phyloP scores from a whole-genome alignment of 1,140 invertebrate genomes.

The Lucilia sericata region DNA sequence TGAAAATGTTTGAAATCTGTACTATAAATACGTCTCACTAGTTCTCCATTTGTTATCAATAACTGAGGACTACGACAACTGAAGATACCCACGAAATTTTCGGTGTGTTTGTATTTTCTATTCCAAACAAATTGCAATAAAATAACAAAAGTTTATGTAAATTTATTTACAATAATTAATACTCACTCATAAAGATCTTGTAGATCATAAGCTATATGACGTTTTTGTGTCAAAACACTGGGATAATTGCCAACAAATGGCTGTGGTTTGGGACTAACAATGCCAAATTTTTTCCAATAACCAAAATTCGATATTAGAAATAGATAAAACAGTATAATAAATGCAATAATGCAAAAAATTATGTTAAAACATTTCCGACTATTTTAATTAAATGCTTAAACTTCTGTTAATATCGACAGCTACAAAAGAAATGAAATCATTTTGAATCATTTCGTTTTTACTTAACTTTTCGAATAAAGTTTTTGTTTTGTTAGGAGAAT shows the following conservation, averaged over 20 bases:
- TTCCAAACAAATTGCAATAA: not conserved
- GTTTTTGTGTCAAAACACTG: conserved; percentile 53
- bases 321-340: conserved; percentile 54
- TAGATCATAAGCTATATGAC: conserved; percentile 54
- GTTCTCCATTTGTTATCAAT: conserved; percentile 68
- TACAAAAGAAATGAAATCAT: not conserved
- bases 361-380: not conserved
- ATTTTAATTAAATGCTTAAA: not conserved
- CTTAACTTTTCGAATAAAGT: too few relatives aligned
- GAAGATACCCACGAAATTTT: conserved; percentile 60
- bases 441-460: too few relatives aligned
- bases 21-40: conserved; percentile 71
- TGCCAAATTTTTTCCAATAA: conserved; percentile 62
- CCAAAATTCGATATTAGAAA: conserved; percentile 63
- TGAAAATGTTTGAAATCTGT: conserved; percentile 69
- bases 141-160: not conserved
- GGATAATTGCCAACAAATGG: conserved; percentile 61
- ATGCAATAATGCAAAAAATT: not conserved
- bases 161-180: conserved; percentile 15
- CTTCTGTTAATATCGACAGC: not conserved
- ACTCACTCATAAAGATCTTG: conserved; percentile 57
- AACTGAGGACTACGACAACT: conserved; percentile 59
- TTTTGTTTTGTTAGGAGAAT: too few relatives aligned
- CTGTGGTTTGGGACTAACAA: conserved; percentile 59
- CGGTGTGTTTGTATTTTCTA: conserved; percentile 56